A percentile compares a stretch with the other conserved stretches of the same genome.
phyloP scores from a whole-genome alignment of 2,113 vertebrate species.

The Parus major region DNA sequence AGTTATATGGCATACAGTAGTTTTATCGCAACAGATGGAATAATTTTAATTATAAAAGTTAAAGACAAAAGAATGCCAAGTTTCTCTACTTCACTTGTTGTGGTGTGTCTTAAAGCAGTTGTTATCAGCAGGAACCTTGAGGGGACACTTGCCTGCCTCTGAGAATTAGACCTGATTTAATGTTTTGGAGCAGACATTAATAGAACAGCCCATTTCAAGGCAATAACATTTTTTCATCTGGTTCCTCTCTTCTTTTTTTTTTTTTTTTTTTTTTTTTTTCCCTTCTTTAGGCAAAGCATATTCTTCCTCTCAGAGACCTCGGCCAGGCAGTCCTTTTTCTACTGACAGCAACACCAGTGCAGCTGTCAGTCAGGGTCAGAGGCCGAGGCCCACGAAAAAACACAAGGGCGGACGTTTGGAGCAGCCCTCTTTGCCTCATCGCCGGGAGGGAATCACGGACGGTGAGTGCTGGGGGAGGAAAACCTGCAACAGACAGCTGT shows the following conservation, averaged over 20 bases:
- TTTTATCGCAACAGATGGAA: conserved; percentile 47
- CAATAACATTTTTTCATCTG: conserved; percentile 17
- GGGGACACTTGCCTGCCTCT: conserved; percentile 3
- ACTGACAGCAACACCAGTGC: conserved; percentile 89
- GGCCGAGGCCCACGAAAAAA: conserved; percentile 90
- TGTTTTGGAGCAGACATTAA: not conserved
- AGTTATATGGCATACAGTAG: conserved; percentile 10
- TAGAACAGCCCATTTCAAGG: not conserved
- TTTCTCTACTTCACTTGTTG: not conserved
- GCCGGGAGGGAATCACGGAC: conserved; percentile 89
- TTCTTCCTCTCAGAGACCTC: conserved; percentile 84
- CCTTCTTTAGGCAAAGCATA: conserved; percentile 86
- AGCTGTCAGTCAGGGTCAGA: conserved; percentile 89
- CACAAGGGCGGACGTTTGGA: conserved; percentile 85
- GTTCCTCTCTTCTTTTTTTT: not conserved
- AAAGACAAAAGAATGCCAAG: conserved; percentile 31
- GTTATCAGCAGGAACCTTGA: not conserved
- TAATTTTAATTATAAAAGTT: conserved; percentile 31
- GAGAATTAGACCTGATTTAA: conserved; percentile 15
- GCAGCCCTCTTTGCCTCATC: conserved; percentile 85
- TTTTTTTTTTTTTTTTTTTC: not conserved
- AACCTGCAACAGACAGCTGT: not conserved
- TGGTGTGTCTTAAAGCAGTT: conserved; percentile 10
- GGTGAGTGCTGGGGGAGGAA: conserved; percentile 76
- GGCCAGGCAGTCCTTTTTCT: conserved; percentile 95